These are phyloP conservation scores for Dicrurus megarhynchus DNA, from an alignment of 2,113 vertebrate species.

Conservation along the genomic window DNA sequence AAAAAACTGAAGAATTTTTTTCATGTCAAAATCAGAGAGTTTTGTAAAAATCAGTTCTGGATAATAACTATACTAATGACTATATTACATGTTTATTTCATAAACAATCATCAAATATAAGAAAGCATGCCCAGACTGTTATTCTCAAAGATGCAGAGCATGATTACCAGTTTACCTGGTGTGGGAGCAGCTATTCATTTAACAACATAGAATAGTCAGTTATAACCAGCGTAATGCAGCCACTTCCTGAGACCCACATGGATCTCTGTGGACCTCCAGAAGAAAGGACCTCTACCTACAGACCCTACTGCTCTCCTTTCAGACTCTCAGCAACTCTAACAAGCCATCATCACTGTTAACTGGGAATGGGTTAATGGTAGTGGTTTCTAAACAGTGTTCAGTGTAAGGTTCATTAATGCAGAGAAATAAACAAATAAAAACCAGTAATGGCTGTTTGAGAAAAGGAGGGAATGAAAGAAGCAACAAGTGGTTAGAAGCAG, in stretches of 20 bases:
- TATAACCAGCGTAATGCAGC: neutral
- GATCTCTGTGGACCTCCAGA: neutral
- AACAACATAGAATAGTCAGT: neutral
- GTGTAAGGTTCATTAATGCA: neutral
- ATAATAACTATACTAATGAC: neutral
- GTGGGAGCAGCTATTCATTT: neutral
- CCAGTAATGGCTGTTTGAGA: neutral
- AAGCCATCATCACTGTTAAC: neutral
- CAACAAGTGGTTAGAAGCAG: neutral
- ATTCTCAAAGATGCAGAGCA: neutral
- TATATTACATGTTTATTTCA: neutral
- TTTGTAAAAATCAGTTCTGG: neutral
- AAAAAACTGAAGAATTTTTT: neutral
- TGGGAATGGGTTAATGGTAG: neutral
- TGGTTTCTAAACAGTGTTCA: neutral
- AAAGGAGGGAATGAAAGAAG: neutral
- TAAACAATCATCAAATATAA: neutral
- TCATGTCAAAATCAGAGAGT: neutral
- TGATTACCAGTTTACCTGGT: neutral
- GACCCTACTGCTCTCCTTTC: neutral
- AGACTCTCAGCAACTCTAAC: neutral
- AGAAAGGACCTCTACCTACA: neutral
- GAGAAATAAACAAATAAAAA: neutral
- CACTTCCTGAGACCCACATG: neutral
- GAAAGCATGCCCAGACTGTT: neutral